Evolutionary conservation across 2,888 invertebrate genomes (phyloP), one percentile per base, ranked within the genome.

Genomic region (Melipona bicolor): DNA sequence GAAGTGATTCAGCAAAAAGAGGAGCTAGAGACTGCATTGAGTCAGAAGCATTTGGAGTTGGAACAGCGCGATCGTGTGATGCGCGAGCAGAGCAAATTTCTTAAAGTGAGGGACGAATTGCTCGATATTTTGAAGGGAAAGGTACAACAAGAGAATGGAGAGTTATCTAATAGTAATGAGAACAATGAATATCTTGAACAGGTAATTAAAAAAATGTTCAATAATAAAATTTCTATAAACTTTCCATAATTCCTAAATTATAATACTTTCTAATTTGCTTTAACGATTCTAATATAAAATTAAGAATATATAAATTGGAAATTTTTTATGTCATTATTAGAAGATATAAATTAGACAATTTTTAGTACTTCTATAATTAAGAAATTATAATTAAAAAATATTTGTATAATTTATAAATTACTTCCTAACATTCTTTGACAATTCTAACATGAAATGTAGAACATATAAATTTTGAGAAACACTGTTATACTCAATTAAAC

Each of bases 91-190:
- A 96, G 96, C 93, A 96, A 96, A 92, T 95, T 96, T 88, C 95
- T 96, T 87, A 96, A 96, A 95, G 96, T 96, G 89, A 95, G 96
- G 17, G 96, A 96, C 86, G 96, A 96, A 88, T 92, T 96, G 86
- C 95, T 96, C 87, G 95, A 95, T 69, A 95, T 96, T 93, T 93
- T 96, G 83, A 96, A 96, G 91, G 96, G 95, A 77, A 96, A 96
- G 91, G 95, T 95, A 87, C 77, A 76, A 59, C 85, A 77, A 52
- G 73, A 75, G 62, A 88, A 95, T 95, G 75, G 95, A 95, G 88
- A 88, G 17, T 21, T 59, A 13, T 77, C 84, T 13, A 77, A 43
- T 19, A 65, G 36, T 19, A 88, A 89, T 11, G 89, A 81, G 49
- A 88, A 86, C 43, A 86, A 78, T 59, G 77, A 87, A 49, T 87